Base-by-base conservation (phyloP, 2,888 invertebrate species). In the Callyntrura guangdongensis region DNA sequence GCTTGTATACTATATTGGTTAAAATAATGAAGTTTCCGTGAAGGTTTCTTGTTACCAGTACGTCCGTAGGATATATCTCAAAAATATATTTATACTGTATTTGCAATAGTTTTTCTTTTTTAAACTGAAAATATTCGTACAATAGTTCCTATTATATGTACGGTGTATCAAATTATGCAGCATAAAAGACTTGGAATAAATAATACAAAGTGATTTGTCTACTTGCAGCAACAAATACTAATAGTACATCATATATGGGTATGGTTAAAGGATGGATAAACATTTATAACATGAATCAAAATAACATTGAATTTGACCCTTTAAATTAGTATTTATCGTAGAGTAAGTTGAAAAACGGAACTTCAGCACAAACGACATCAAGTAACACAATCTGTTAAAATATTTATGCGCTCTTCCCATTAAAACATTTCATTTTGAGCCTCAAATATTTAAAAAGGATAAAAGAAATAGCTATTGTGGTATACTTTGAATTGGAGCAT, bases 181-280 rank as follows among this genome's bases (percentile, higher is more conserved):
- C 14, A 61, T 61, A 22, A 3, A 64, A 64, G 22, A 27, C 45
- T 45, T 8, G 45, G 69, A 69, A 36, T 45, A 69, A 45, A 45
- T 69, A 69, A 22, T 64, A 69, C 36, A 36, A 67, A 64, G 36
- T 69, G 69, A 69, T 69, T 69, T 69, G 69, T 69, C 69, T 69
- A 69, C 69, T 45, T 69, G 69, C 69, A 69, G 69, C 27, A 64
- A 64, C 27, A 25, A 12, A 27, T 25, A 53, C 64, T 64, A 64
- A 64, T 64, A 64, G 12, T 27, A 27, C 12, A 36, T 4, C 36
- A 12, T 25, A 64, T 5, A 4, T 61, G 22, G 2, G 1, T 22
- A 61, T 61, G 22, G 2, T 22, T 22, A 61, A 4, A 56, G 2
- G 36, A 36, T 36, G 36, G 36, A 6, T n/a, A n/a, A n/a, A n/a